These are phyloP conservation scores for Prorops nasuta DNA, from an alignment of 1,140 invertebrate genomes.

Conservation along the genomic window DNA sequence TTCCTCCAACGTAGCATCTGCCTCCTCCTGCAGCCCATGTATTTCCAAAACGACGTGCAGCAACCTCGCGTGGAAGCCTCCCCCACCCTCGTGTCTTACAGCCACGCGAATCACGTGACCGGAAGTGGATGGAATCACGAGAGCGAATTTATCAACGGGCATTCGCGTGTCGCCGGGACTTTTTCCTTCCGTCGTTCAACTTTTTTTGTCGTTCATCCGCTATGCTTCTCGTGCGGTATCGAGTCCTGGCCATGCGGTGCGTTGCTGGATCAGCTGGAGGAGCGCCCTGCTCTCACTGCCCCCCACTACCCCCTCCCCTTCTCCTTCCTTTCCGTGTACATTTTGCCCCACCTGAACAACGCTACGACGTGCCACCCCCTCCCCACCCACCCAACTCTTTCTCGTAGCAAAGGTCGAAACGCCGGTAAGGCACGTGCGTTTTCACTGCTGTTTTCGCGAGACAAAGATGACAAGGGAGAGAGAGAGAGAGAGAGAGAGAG, in stretches of 20 bases:
- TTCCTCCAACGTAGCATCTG: conserved; percentile 6
- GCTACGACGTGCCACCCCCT: no score
- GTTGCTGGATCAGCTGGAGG: not conserved
- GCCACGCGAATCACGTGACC: conserved; percentile 41
- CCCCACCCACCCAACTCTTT: conserved; percentile 1
- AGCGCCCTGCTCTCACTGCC: not conserved
- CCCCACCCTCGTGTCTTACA: conserved; percentile 7
- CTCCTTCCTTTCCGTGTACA: no score
- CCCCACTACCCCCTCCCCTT: no score
- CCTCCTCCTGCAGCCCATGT: no score
- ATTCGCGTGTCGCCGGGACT: conserved; percentile 2
- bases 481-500: no score
- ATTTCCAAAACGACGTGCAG: no score
- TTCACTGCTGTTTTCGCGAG: conserved; percentile 11
- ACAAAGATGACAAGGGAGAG: no score
- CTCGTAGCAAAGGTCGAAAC: not conserved
- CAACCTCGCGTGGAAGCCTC: no score
- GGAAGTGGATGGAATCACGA: conserved; percentile 36
- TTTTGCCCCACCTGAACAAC: no score
- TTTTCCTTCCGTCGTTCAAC: not conserved
- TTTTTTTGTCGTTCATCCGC: conserved; percentile 13
- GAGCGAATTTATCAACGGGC: conserved; percentile 15
- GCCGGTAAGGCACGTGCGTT: conserved; percentile 10
- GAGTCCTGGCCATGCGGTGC: no score
- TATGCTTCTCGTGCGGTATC: no score